phyloP scores from a whole-genome alignment of 2,888 invertebrate species.

The Julus scanicus region DNA sequence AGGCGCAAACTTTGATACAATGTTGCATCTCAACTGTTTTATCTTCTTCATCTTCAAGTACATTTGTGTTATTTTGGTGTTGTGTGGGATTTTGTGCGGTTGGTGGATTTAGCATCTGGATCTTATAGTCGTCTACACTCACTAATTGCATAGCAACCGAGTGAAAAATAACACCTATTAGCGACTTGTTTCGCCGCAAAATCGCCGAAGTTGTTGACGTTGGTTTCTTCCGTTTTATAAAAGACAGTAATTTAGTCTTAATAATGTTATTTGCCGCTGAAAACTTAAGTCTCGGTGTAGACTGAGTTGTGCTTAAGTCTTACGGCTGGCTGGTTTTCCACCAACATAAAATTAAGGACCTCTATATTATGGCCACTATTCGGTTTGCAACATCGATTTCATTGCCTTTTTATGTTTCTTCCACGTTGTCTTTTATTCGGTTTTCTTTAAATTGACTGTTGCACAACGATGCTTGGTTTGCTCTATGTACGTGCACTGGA shows the following conservation, averaged over 20 bases:
- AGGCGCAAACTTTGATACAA: too few species aligned
- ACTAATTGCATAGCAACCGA: not conserved
- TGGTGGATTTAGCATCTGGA: not conserved
- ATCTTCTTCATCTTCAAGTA: not conserved
- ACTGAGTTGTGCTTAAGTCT: not conserved
- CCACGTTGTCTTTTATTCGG: too few species aligned
- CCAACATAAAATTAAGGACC: not conserved
- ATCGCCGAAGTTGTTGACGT: not conserved
- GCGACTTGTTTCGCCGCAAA: not conserved
- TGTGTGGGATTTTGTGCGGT: not conserved
- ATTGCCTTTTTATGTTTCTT: too few species aligned
- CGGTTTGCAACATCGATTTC: not conserved
- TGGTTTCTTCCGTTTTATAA: not conserved
- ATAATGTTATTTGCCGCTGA: not conserved
- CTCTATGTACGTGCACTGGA: too few species aligned
- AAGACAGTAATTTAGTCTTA: not conserved
- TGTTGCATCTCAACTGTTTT: too few species aligned
- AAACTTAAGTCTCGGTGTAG: not conserved
- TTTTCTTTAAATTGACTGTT: too few species aligned
- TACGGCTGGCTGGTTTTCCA: not conserved
- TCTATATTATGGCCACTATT: not conserved
- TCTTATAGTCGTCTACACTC: not conserved
- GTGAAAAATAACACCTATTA: conserved; percentile 1
- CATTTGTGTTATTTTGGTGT: not conserved
- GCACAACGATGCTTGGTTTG: too few species aligned